Evolutionary conservation across 2,113 vertebrate genomes (phyloP).

Genomic region (Lophochroa leadbeateri): DNA sequence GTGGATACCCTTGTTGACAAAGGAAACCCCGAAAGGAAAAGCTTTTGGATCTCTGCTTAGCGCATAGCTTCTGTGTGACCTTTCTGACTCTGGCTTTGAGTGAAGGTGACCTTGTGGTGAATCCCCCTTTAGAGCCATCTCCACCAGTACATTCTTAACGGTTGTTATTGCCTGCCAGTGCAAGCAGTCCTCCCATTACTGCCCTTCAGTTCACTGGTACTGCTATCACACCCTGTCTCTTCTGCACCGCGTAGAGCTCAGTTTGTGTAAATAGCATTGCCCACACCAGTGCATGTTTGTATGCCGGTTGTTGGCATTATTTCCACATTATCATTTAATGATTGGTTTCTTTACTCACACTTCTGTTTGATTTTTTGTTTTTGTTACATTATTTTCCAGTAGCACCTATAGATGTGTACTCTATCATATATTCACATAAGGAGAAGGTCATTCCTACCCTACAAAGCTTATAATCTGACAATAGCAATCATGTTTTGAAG

Average conservation of each 20-base stretch:
- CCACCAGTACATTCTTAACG: background rate
- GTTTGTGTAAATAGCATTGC: background rate
- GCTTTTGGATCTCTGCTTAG: background rate
- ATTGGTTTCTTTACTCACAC: background rate
- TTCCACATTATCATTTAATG: background rate
- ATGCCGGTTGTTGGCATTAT: background rate
- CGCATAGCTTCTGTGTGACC: background rate
- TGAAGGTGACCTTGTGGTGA: background rate
- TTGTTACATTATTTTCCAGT: background rate
- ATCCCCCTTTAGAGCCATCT: background rate
- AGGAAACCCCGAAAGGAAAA: background rate
- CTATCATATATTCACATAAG: background rate
- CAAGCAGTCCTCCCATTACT: accelerated
- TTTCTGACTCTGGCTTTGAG: background rate
- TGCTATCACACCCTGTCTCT: background rate
- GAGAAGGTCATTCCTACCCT: background rate
- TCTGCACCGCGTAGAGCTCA: background rate
- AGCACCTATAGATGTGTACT: background rate
- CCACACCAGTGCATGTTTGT: background rate
- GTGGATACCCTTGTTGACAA: background rate
- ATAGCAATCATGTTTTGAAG: background rate
- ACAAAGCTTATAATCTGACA: background rate
- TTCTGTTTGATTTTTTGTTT: background rate
- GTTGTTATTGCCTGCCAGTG: accelerated
- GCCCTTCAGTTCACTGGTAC: background rate